These are phyloP conservation scores for Tricholauxania praeusta DNA, from an alignment of 2,888 invertebrate species.

Conservation along the genomic window DNA sequence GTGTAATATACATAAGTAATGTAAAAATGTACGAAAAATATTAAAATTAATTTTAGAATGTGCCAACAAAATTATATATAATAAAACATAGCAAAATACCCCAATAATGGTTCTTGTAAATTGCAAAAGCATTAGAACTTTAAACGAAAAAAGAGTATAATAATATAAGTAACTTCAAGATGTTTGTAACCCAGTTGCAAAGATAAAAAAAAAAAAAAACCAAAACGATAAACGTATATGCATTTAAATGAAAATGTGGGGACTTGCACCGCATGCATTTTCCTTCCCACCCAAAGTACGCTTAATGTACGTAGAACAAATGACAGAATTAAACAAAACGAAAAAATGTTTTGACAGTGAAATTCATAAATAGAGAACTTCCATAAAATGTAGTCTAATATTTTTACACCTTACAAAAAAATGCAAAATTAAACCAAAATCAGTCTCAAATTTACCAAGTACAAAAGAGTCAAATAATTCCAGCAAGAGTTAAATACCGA, in stretches of 20 bases:
- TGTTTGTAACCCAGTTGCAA: neutral
- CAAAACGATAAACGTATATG: too few relatives aligned
- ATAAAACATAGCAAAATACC: constrained; percentile 14
- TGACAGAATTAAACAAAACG: too few relatives aligned
- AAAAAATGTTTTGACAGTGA: neutral
- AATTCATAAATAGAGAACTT: constrained; percentile 23
- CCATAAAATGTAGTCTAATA: constrained; percentile 46
- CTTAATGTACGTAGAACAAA: constrained; percentile 5
- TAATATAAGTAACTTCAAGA: neutral
- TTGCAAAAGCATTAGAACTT: neutral
- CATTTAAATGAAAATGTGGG: constrained; percentile 7
- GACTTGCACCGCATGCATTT: constrained; percentile 11
- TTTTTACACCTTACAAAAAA: constrained; percentile 49
- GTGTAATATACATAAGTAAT: neutral
- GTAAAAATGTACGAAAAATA: neutral
- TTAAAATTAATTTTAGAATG: constrained; percentile 12
- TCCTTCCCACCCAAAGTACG: constrained; percentile 28
- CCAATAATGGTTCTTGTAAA: constrained; percentile 17
- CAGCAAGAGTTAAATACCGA: too few relatives aligned
- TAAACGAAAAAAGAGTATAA: constrained; percentile 1
- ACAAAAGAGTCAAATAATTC: neutral
- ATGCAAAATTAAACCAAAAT: constrained; percentile 7
- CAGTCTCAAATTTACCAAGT: neutral
- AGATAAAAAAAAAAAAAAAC: neutral
- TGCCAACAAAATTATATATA: constrained; percentile 28